Percentiles rank a stretch among this genome's conserved stretches.
These are phyloP conservation scores for Anastrepha ludens DNA, from an alignment of 1,140 invertebrate species.

Conservation along the genomic window DNA sequence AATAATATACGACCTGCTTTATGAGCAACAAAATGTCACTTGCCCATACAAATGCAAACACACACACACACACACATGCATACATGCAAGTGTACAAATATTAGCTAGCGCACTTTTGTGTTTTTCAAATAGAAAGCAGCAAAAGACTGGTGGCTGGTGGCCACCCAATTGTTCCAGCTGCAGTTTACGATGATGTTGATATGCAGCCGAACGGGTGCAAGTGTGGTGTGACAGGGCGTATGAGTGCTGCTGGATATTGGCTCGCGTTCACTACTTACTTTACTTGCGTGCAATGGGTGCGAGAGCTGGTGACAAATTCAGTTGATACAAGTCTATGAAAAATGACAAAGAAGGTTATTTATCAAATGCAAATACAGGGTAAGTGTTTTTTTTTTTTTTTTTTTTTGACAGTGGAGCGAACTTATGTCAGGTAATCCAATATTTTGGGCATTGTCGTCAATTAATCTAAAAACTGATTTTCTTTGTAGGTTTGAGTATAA, in stretches of 20 bases:
- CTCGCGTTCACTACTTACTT: neutral
- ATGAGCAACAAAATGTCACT: constrained; percentile 32
- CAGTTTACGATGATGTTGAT: neutral
- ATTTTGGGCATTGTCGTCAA: too few species aligned
- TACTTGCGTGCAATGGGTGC: too few species aligned
- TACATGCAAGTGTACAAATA: neutral
- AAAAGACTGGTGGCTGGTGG: constrained; percentile 49
- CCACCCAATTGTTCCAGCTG: neutral
- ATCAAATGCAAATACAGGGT: too few species aligned
- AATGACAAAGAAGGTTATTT: too few species aligned
- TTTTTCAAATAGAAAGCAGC: constrained; percentile 47
- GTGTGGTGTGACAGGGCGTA: neutral
- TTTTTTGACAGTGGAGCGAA: too few species aligned
- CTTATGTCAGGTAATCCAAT: too few species aligned
- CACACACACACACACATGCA: constrained; percentile 23
- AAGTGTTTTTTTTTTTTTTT: too few species aligned
- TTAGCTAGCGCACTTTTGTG: constrained; percentile 22
- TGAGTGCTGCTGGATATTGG: neutral
- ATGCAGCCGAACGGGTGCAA: neutral
- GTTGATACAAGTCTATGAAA: too few species aligned
- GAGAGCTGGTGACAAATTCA: too few species aligned
- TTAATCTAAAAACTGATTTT: too few species aligned
- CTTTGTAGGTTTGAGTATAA: too few species aligned
- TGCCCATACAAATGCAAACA: neutral
- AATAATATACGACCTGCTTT: constrained; percentile 53